phyloP scores from a whole-genome alignment of 1,140 invertebrate species.

The Sycophila sp. region DNA sequence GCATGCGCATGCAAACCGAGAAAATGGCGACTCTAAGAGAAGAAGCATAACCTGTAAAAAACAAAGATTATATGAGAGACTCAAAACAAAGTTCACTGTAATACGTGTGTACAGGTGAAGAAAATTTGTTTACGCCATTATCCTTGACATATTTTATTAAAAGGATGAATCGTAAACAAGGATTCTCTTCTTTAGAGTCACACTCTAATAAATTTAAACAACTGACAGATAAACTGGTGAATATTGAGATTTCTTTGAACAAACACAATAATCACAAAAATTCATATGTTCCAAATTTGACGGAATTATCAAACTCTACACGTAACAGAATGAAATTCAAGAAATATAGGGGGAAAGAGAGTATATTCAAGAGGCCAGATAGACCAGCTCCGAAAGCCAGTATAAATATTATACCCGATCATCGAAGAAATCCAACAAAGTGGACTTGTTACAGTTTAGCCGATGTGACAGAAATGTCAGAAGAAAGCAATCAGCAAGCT shows the following conservation, averaged over 20 bases:
- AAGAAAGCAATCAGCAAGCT: constrained; percentile 76
- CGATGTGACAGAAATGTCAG: constrained; percentile 80
- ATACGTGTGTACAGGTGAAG: too few relatives aligned
- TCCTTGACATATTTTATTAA: too few relatives aligned
- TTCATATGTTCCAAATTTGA: constrained; percentile 28
- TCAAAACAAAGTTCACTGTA: too few relatives aligned
- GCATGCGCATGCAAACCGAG: background rate
- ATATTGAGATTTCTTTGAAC: constrained; percentile 49
- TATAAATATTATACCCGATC: constrained; percentile 71
- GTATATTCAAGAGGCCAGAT: constrained; percentile 79
- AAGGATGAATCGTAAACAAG: too few relatives aligned
- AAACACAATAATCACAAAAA: constrained; percentile 47
- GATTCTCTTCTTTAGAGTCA: too few relatives aligned
- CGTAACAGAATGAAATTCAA: constrained; percentile 41
- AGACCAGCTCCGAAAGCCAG: constrained; percentile 69
- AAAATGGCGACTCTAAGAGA: background rate
- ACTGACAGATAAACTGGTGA: constrained; percentile 56
- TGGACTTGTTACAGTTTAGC: constrained; percentile 80
- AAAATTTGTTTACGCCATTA: too few relatives aligned
- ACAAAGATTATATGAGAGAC: too few relatives aligned
- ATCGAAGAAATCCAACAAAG: constrained; percentile 78
- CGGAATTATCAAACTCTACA: background rate
- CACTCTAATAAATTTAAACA: too few relatives aligned
- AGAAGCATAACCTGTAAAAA: background rate
- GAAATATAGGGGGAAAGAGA: constrained; percentile 73